A percentile compares a stretch with the other conserved stretches of the same genome.
Conservation (phyloP, 2,797 vertebrate genomes). For the Tokudaia muenninki region DNA sequence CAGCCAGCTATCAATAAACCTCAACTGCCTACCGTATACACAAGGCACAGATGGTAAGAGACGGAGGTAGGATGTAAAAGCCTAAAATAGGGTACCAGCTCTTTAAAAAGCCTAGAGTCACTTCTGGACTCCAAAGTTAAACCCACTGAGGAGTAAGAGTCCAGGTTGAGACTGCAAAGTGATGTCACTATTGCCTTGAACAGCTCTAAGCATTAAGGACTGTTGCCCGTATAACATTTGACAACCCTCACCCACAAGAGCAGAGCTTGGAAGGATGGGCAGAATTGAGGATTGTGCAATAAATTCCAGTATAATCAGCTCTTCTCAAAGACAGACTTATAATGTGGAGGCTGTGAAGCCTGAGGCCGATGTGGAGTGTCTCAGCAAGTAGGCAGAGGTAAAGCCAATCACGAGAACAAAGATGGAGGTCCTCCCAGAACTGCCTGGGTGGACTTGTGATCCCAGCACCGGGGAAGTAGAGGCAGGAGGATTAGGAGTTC, state of each 20-base stretch:
- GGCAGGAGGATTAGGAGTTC: background rate
- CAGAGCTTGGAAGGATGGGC: background rate
- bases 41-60: background rate
- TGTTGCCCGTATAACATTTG: background rate
- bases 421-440: background rate
- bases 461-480: background rate
- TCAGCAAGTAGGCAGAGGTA: background rate
- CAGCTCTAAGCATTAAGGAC: background rate
- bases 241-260: background rate
- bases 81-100: background rate
- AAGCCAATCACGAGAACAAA: too few species aligned
- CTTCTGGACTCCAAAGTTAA: background rate
- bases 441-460: background rate
- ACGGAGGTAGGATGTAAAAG: background rate
- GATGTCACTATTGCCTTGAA: background rate
- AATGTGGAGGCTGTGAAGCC: background rate
- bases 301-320: background rate
- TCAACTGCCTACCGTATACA: background rate
- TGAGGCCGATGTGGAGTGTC: background rate
- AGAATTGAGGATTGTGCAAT: background rate
- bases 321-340: background rate
- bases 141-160: background rate
- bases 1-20: slow-evolving; percentile 6
- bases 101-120: background rate
- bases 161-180: background rate